Percentiles rank a stretch among this genome's conserved stretches.
These are phyloP conservation scores for Drosophila testacea DNA, from an alignment of 2,888 invertebrate genomes.

Conservation along the genomic window DNA sequence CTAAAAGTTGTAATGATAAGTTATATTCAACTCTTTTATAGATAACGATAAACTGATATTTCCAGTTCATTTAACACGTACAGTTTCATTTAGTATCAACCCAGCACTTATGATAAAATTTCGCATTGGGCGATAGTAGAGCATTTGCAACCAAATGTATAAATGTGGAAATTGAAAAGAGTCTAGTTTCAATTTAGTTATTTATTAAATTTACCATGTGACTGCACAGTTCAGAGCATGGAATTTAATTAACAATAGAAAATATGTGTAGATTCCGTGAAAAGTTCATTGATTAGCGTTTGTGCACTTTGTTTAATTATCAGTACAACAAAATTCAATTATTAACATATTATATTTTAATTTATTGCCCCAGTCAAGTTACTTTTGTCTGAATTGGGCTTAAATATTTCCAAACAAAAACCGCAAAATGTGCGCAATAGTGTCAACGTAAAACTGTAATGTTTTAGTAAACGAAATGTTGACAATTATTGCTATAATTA, in stretches of 20 bases:
- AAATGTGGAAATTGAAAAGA: conserved; percentile 39
- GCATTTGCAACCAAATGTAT: conserved; percentile 46
- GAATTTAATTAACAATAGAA: conserved; percentile 52
- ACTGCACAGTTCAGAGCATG: conserved; percentile 23
- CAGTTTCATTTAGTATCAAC: conserved; percentile 25
- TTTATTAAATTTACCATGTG: conserved; percentile 48
- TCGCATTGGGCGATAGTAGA: not conserved
- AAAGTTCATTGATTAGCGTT: conserved; percentile 40
- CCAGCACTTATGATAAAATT: conserved; percentile 19
- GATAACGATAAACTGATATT: conserved; percentile 15
- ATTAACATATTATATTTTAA: conserved; percentile 35
- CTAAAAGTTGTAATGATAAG: conserved; percentile 6
- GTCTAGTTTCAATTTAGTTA: conserved; percentile 25
- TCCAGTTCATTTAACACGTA: conserved; percentile 36
- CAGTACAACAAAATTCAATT: conserved; percentile 47
- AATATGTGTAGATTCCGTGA: conserved; percentile 25
- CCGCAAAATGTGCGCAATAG: conserved; percentile 2
- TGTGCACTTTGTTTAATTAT: conserved; percentile 29
- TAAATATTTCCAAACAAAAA: conserved; percentile 19
- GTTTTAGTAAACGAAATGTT: not conserved
- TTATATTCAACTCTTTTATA: not conserved
- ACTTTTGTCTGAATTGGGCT: conserved; percentile 9
- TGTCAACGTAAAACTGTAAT: not conserved
- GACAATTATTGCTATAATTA: conserved; percentile 11
- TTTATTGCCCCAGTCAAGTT: conserved; percentile 19